Conservation (phyloP, 2,797 vertebrate genomes). For the Macropus fuliginosus region DNA sequence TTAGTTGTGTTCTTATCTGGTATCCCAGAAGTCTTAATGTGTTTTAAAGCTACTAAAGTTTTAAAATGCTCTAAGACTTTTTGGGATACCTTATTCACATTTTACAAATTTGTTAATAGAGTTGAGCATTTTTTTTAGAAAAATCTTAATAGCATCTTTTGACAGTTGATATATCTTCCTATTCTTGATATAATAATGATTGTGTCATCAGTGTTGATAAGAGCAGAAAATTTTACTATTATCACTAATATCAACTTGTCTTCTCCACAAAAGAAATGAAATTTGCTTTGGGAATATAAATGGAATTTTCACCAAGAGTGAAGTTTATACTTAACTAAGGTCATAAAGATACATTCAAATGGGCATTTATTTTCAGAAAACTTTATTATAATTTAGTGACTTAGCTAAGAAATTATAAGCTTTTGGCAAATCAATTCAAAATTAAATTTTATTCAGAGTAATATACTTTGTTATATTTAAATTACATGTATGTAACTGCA, state of each 20-base stretch:
- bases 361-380: conserved; percentile 46
- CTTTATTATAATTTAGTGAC: conserved; percentile 50
- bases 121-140: neutral
- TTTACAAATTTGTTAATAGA: neutral
- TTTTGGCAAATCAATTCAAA: conserved; percentile 52
- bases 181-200: neutral
- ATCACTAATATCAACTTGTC: neutral
- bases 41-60: neutral
- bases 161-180: neutral
- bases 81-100: neutral
- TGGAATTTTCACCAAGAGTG: neutral
- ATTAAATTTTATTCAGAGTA: conserved; percentile 40
- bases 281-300: neutral
- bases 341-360: neutral
- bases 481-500: conserved; percentile 4
- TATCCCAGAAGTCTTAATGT: neutral
- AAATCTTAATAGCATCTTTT: neutral
- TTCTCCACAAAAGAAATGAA: neutral
- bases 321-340: neutral
- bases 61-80: neutral
- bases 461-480: conserved; percentile 53
- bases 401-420: conserved; percentile 53
- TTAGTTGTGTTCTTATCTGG: neutral
- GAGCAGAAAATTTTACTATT: neutral
- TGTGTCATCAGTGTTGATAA: neutral